These are phyloP conservation scores for Byasa hedistus DNA, from an alignment of 2,888 invertebrate species.

Conservation along the genomic window DNA sequence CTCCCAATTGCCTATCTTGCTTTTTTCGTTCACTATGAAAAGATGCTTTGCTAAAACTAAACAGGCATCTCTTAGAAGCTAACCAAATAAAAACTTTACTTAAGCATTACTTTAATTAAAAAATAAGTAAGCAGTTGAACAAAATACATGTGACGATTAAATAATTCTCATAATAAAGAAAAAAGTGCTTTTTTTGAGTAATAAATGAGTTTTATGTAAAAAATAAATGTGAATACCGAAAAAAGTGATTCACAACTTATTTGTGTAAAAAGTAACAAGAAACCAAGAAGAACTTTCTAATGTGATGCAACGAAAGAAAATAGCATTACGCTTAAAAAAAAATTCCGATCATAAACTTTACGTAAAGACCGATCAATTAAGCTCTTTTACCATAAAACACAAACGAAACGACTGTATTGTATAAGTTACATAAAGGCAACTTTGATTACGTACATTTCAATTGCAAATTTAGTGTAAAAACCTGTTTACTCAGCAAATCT, in stretches of 20 bases:
- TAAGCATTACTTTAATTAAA: no score
- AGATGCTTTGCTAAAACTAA: constrained; percentile 8
- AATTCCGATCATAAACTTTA: not conserved
- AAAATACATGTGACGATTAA: not conserved
- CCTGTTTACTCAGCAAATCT: not conserved
- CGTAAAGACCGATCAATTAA: not conserved
- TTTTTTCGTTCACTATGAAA: constrained; percentile 4
- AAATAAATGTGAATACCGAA: no score
- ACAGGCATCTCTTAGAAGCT: not conserved
- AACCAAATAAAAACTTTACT: no score
- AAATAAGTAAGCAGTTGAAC: no score
- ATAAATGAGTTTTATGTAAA: no score
- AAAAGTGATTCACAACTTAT: not conserved
- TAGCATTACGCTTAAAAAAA: no score
- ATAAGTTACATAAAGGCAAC: not conserved
- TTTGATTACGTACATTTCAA: not conserved
- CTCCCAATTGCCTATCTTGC: constrained; percentile 27
- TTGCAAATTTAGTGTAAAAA: not conserved
- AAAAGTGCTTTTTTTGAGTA: no score
- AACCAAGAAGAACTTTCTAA: not conserved
- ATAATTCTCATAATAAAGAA: no score
- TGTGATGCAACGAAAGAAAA: no score
- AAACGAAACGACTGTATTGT: not conserved
- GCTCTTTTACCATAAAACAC: not conserved
- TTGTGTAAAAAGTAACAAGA: not conserved